phyloP scores from a whole-genome alignment of 2,888 invertebrate genomes.

The Lasioglossum pauxillum region DNA sequence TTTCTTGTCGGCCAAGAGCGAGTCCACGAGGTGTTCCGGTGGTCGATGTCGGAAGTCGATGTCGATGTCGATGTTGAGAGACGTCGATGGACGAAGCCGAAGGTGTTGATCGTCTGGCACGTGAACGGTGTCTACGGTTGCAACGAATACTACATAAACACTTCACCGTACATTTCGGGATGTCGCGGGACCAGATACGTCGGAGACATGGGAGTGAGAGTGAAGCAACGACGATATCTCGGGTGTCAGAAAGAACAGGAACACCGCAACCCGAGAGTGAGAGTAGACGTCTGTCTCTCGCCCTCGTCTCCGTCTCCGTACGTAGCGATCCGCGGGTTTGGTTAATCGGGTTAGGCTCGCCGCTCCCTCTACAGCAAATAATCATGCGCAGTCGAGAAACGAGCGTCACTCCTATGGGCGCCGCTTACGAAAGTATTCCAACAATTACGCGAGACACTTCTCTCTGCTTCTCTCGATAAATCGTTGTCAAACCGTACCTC shows the following conservation, averaged over 20 bases:
- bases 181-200: slow-evolving; percentile 63
- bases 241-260: slow-evolving; percentile 39
- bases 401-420: neutral
- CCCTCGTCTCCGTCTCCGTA: slow-evolving; percentile 7
- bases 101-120: slow-evolving; percentile 44
- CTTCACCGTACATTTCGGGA: slow-evolving; percentile 73
- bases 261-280: slow-evolving; percentile 36
- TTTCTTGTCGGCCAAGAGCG: slow-evolving; percentile 45
- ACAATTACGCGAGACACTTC: neutral
- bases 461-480: neutral
- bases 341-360: slow-evolving; percentile 50
- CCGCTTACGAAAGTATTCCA: slow-evolving; percentile 30
- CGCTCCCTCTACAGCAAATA: slow-evolving; percentile 30
- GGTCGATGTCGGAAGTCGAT: slow-evolving; percentile 45
- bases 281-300: slow-evolving; percentile 53
- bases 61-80: slow-evolving; percentile 16
- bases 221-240: slow-evolving; percentile 44
- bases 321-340: slow-evolving; percentile 54
- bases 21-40: slow-evolving; percentile 54
- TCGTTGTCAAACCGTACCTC: neutral
- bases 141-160: slow-evolving; percentile 80
- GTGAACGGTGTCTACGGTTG: slow-evolving; percentile 72
- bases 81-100: slow-evolving; percentile 31
- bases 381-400: slow-evolving; percentile 47
- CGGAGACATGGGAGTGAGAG: slow-evolving; percentile 68